Evolutionary conservation across 2,113 vertebrate genomes (phyloP).

Genomic region (Brachyhypopomus occidentalis): DNA sequence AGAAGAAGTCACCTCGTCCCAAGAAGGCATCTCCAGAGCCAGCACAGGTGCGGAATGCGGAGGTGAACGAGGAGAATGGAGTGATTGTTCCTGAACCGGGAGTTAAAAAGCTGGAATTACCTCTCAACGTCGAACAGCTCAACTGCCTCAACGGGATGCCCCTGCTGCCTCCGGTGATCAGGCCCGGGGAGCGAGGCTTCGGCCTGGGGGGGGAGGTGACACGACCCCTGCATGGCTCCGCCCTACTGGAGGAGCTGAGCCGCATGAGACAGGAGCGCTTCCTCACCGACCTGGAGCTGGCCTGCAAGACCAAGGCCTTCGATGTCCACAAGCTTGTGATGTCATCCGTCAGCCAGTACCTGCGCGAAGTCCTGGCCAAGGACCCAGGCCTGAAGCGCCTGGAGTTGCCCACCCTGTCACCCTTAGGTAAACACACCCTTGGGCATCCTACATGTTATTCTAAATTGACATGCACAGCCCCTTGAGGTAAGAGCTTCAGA

Average conservation of each 20-base stretch:
- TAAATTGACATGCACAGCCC: not conserved
- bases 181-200: constrained; percentile 73
- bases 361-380: constrained; percentile 78
- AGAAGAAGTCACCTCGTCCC: constrained; percentile 77
- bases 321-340: constrained; percentile 82
- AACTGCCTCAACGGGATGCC: constrained; percentile 74
- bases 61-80: constrained; percentile 39
- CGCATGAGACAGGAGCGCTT: constrained; percentile 81
- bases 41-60: constrained; percentile 52
- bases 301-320: constrained; percentile 83
- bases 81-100: constrained; percentile 65
- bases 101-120: constrained; percentile 75
- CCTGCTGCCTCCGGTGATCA: constrained; percentile 70
- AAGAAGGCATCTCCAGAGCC: constrained; percentile 66
- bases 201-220: constrained; percentile 77
- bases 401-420: constrained; percentile 76
- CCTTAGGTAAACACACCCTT: constrained; percentile 66
- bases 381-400: constrained; percentile 76
- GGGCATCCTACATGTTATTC: not conserved
- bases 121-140: constrained; percentile 76
- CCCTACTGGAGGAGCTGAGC: constrained; percentile 79
- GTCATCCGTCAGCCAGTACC: constrained; percentile 81
- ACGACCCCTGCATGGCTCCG: constrained; percentile 69
- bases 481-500: not conserved
- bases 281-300: constrained; percentile 80